phyloP scores from a whole-genome alignment of 2,113 vertebrate species.

The Nannospalax galili region DNA sequence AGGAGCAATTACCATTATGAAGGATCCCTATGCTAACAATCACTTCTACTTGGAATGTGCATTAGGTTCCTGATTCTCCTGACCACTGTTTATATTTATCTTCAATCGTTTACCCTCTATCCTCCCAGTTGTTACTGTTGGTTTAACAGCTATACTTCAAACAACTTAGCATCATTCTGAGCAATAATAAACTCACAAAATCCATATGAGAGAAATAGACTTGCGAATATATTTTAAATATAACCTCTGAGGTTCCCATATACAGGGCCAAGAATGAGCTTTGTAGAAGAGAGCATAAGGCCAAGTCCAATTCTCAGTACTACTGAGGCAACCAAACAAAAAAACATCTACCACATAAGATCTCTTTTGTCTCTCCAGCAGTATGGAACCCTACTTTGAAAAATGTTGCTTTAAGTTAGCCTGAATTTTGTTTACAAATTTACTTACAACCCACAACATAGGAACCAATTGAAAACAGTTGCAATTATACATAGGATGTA shows the following conservation, averaged over 20 bases:
- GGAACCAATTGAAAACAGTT: slow-evolving; percentile 12
- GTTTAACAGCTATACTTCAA: not conserved
- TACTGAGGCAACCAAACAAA: too few species aligned
- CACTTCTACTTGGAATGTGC: not conserved
- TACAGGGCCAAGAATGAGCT: not conserved
- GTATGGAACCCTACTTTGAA: not conserved
- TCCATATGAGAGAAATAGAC: not conserved
- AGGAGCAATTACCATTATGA: not conserved
- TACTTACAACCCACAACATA: not conserved
- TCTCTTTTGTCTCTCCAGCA: not conserved
- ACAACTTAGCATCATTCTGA: not conserved
- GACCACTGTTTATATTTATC: not conserved
- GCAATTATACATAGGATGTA: not conserved
- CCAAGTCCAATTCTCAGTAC: not conserved
- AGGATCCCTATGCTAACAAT: not conserved
- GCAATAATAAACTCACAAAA: not conserved
- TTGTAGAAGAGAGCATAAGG: not conserved
- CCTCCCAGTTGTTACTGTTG: not conserved
- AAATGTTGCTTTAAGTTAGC: not conserved
- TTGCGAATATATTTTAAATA: slow-evolving; percentile 8
- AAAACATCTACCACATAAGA: not conserved
- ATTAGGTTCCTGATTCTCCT: not conserved
- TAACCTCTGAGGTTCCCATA: too few species aligned
- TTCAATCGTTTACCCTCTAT: not conserved
- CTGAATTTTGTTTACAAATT: too few species aligned